A percentile compares a stretch with the other conserved stretches of the same genome.
These are phyloP conservation scores for Physocephala rufipes DNA, from an alignment of 2,888 invertebrate species.

Conservation along the genomic window DNA sequence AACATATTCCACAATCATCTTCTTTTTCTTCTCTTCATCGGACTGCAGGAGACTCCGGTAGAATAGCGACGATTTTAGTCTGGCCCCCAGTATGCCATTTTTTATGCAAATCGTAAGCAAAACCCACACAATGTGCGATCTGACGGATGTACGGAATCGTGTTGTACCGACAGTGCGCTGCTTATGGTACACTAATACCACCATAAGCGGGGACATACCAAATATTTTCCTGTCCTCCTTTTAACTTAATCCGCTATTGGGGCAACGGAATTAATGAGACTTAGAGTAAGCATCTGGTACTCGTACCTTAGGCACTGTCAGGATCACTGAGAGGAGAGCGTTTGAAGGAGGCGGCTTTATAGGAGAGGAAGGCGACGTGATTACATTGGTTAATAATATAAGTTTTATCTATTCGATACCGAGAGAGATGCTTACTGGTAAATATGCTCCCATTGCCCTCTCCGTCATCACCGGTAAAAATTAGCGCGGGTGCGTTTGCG, in stretches of 20 bases:
- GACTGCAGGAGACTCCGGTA: not conserved
- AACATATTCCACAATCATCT: not conserved
- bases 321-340: too few relatives aligned
- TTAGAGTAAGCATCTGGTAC: constrained; percentile 2
- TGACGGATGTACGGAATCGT: not conserved
- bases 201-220: constrained; percentile 22
- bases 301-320: not conserved
- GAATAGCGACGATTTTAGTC: not conserved
- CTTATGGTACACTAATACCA: constrained; percentile 18
- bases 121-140: constrained; percentile 22
- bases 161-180: constrained; percentile 13
- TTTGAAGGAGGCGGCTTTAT: not conserved
- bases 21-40: not conserved
- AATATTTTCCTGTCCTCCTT: constrained; percentile 5
- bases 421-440: not conserved
- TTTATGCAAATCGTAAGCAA: constrained; percentile 30
- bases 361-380: too few relatives aligned
- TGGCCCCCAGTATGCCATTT: not conserved
- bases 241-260: constrained; percentile 6
- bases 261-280: constrained; percentile 20
- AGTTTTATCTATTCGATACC: too few relatives aligned
- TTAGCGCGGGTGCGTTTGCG: constrained; percentile 1
- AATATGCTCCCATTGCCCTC: not conserved
- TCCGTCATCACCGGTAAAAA: not conserved
- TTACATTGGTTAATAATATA: too few relatives aligned